phyloP scores from a whole-genome alignment of 2,113 vertebrate species.

The Planiliza haematocheilus region DNA sequence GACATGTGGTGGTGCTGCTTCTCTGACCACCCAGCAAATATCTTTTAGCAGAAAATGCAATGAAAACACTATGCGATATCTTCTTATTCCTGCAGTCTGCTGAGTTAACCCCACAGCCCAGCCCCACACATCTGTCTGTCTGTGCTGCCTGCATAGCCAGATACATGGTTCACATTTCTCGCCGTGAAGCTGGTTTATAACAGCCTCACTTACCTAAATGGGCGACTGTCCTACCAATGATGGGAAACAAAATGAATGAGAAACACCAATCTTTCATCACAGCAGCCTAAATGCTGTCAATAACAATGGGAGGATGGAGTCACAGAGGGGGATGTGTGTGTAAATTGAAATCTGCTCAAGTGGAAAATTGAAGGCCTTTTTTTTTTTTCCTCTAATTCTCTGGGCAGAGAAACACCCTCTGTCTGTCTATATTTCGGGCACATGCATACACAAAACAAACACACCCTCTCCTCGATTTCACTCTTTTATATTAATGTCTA shows the following conservation, averaged over 20 bases:
- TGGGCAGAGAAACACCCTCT: constrained; percentile 49
- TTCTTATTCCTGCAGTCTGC: background rate
- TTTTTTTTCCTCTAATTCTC: constrained; percentile 53
- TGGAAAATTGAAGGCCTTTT: constrained; percentile 80
- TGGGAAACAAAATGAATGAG: constrained; percentile 48
- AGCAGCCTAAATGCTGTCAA: constrained; percentile 69
- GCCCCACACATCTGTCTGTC: no score
- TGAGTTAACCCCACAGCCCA: background rate
- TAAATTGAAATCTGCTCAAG: constrained; percentile 78
- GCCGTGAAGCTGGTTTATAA: background rate
- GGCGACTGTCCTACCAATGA: constrained; percentile 23
- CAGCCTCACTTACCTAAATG: constrained; percentile 1
- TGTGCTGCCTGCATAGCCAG: background rate
- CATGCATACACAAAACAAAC: constrained; percentile 59
- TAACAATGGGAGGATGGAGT: constrained; percentile 61
- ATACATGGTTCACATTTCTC: background rate
- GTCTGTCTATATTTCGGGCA: constrained; percentile 40
- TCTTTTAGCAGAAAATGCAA: background rate
- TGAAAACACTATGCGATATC: background rate
- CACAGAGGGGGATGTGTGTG: constrained; percentile 53
- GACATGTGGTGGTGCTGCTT: background rate
- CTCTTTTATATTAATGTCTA: constrained; percentile 36
- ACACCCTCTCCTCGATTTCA: constrained; percentile 39
- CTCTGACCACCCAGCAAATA: background rate
- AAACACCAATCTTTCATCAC: constrained; percentile 64